A percentile compares a stretch with the other conserved stretches of the same genome.
phyloP scores from a whole-genome alignment of 2,113 vertebrate species.

The Heliornis fulica region DNA sequence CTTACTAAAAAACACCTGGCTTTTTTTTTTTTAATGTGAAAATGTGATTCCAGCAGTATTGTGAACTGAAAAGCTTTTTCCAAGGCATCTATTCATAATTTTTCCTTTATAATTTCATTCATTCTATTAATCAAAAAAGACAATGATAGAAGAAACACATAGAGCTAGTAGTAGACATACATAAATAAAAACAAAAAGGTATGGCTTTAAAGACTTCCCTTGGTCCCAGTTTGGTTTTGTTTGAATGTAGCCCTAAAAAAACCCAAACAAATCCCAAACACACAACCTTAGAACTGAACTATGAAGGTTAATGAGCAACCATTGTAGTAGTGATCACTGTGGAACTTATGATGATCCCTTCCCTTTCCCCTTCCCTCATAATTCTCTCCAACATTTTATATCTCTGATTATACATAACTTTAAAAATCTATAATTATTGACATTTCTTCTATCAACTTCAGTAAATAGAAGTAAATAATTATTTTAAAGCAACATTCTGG shows the following conservation, averaged over 20 bases:
- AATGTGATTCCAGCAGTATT: background rate
- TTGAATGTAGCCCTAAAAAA: background rate
- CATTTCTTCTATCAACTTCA: background rate
- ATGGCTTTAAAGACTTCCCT: background rate
- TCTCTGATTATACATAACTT: background rate
- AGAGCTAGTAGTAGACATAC: background rate
- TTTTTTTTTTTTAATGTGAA: background rate
- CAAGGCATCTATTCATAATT: background rate
- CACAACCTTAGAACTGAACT: background rate
- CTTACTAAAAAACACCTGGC: background rate
- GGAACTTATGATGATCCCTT: too few relatives aligned
- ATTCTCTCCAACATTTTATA: background rate
- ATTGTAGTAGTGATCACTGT: background rate
- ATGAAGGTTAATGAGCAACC: background rate
- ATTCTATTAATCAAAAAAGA: background rate
- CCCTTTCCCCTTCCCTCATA: too few relatives aligned
- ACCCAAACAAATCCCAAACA: too few relatives aligned
- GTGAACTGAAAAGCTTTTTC: background rate
- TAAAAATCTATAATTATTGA: background rate
- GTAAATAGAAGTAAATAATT: background rate
- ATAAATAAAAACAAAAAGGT: background rate
- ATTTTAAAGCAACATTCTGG: background rate
- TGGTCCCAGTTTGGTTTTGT: background rate
- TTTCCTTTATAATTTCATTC: background rate
- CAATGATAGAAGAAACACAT: background rate